These are phyloP conservation scores for Emys orbicularis DNA, from an alignment of 2,797 vertebrate species.

Conservation along the genomic window DNA sequence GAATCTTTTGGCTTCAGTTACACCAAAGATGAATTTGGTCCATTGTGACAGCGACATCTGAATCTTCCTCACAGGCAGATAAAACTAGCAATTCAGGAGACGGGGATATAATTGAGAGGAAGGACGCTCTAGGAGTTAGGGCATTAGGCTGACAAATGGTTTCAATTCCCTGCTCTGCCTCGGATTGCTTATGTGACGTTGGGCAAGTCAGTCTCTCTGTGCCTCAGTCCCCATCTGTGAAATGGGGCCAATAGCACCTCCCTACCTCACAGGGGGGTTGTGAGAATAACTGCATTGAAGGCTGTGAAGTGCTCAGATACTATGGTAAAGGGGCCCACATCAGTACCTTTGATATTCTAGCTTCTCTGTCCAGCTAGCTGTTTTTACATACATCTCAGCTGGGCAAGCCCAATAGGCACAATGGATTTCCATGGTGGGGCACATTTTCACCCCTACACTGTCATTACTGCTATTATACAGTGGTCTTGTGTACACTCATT, in stretches of 20 bases:
- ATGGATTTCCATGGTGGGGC: background rate
- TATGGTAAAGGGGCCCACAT: background rate
- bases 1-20: background rate
- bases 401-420: background rate
- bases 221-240: background rate
- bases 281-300: background rate
- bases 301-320: background rate
- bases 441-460: background rate
- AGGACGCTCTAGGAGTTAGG: background rate
- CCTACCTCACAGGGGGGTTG: background rate
- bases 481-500: background rate
- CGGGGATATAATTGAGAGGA: fast-evolving
- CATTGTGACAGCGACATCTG: background rate
- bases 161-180: background rate
- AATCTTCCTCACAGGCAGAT: fast-evolving
- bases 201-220: background rate
- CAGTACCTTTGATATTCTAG: background rate
- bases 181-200: background rate
- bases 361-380: background rate
- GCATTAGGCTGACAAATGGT: background rate
- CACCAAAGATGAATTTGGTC: background rate
- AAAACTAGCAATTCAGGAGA: background rate
- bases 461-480: background rate
- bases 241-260: background rate
- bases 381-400: background rate